Evolutionary conservation across 1,140 invertebrate genomes (phyloP).

Genomic region (Rhysida immarginata): DNA sequence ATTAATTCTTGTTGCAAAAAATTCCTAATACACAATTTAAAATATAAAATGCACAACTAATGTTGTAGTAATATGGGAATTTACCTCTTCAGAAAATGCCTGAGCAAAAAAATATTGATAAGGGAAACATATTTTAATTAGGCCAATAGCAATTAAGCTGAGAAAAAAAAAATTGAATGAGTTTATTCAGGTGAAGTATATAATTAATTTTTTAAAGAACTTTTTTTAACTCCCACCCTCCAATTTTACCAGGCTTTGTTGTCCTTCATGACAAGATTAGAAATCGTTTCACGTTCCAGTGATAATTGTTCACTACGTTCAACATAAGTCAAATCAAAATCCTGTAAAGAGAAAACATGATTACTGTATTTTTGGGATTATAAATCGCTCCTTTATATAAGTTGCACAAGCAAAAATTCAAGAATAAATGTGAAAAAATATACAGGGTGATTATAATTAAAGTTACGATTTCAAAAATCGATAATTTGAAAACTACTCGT

Average conservation of each 20-base stretch:
- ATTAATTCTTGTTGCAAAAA: not conserved
- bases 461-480: too few species aligned
- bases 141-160: not conserved
- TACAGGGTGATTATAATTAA: too few species aligned
- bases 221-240: not conserved
- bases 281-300: slow-evolving; percentile 51
- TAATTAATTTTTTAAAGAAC: not conserved
- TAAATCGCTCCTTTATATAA: too few species aligned
- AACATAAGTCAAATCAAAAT: too few species aligned
- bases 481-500: too few species aligned
- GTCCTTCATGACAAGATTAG: slow-evolving; percentile 47
- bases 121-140: slow-evolving; percentile 43
- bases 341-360: too few species aligned
- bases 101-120: slow-evolving; percentile 86
- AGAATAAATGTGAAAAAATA: too few species aligned
- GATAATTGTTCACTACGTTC: too few species aligned
- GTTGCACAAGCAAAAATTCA: too few species aligned
- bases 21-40: not conserved
- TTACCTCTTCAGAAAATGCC: slow-evolving; percentile 77
- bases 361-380: too few species aligned
- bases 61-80: not conserved
- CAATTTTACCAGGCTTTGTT: slow-evolving; percentile 48
- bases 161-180: not conserved
- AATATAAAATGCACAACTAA: not conserved
- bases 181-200: not conserved